Percentiles rank a stretch among this genome's conserved stretches.
Conservation (phyloP, 2,797 vertebrate species). For the Melanotaenia maccullochi region DNA sequence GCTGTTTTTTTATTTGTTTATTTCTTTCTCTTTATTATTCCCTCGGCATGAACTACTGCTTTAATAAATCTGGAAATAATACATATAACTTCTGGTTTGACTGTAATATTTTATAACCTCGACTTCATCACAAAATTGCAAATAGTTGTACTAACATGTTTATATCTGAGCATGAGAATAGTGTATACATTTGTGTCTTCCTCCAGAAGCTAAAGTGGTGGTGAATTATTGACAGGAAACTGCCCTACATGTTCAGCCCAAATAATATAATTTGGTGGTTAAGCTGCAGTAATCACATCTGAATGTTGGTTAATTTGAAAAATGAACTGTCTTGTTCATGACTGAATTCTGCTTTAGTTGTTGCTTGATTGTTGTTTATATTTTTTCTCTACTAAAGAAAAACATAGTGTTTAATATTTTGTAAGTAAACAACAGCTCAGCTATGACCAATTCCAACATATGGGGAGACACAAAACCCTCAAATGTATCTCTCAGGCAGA, state of each 20-base stretch:
- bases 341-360: background rate
- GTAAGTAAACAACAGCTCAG: background rate
- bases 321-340: background rate
- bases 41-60: no score
- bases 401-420: background rate
- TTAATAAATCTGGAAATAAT: background rate
- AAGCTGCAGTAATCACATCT: constrained; percentile 26
- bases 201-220: background rate
- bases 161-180: background rate
- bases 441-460: no score
- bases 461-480: constrained; percentile 1
- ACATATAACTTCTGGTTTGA: background rate
- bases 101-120: background rate
- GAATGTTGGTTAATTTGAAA: background rate
- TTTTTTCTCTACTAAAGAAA: background rate
- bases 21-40: no score
- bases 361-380: background rate
- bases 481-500: constrained; percentile 2
- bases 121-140: background rate
- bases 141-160: background rate
- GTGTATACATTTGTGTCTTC: background rate
- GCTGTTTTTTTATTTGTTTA: no score
- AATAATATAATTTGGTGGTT: constrained; percentile 12
- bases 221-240: background rate
- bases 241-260: background rate